Evolutionary conservation across 2,113 vertebrate species (phyloP).

Genomic region (Stictonetta naevosa): DNA sequence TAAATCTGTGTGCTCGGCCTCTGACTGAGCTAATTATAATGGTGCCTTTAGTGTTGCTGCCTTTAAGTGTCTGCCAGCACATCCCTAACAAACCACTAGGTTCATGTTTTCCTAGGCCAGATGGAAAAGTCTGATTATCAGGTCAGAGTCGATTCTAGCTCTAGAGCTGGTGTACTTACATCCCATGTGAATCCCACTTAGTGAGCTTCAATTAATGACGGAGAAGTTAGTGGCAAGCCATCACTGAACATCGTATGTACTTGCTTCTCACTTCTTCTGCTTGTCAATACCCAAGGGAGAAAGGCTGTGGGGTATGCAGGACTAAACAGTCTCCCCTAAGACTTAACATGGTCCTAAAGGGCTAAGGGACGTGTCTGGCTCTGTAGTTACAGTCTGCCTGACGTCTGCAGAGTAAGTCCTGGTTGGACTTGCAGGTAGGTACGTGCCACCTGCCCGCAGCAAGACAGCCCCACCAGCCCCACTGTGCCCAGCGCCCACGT

Average conservation of each 20-base stretch:
- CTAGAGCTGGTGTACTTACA: not conserved
- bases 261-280: not conserved
- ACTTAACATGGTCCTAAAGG: not conserved
- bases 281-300: not conserved
- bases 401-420: not conserved
- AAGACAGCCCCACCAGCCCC: rapidly evolving
- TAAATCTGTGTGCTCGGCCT: constrained; percentile 15
- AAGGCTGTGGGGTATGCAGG: not conserved
- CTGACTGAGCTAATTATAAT: constrained; percentile 27
- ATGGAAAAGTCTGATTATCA: not conserved
- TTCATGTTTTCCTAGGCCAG: not conserved
- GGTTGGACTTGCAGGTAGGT: not conserved
- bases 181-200: not conserved
- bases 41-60: not conserved
- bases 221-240: not conserved
- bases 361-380: not conserved
- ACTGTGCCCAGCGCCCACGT: rapidly evolving
- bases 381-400: not conserved
- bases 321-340: not conserved
- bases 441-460: not conserved
- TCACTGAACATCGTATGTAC: rapidly evolving
- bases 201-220: not conserved
- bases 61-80: constrained; percentile 31
- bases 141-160: not conserved
- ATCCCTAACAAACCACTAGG: constrained; percentile 37